Conservation (phyloP, 2,113 vertebrate species). For the Pterocles burchelli region DNA sequence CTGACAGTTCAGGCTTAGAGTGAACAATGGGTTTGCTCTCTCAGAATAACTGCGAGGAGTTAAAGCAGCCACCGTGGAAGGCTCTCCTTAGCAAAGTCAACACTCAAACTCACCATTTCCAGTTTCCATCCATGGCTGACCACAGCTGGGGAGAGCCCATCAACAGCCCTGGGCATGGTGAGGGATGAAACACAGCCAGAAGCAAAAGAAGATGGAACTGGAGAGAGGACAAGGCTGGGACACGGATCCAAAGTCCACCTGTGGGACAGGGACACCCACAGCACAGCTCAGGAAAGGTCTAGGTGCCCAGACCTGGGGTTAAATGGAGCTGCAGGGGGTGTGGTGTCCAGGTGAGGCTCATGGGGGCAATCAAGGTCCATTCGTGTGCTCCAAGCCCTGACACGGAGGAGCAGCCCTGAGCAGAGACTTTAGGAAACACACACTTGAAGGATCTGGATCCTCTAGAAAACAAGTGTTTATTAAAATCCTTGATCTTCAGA, state of each 20-base stretch:
- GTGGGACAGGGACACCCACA: fast-evolving
- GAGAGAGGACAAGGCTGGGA: no score
- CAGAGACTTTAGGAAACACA: not conserved
- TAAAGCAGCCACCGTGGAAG: fast-evolving
- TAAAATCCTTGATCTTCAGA: not conserved
- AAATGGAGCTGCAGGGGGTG: not conserved
- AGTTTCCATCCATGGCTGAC: not conserved
- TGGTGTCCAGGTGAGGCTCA: not conserved
- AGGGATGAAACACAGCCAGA: not conserved
- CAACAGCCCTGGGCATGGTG: not conserved
- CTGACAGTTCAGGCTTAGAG: not conserved
- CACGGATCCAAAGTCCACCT: not conserved
- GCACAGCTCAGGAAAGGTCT: not conserved
- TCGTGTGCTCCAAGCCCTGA: no score
- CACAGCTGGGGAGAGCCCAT: not conserved
- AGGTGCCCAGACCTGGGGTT: not conserved
- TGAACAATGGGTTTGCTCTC: not conserved
- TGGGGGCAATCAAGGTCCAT: not conserved
- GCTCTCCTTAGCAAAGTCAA: not conserved
- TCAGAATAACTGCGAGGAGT: not conserved
- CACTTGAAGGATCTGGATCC: not conserved
- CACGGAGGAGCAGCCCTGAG: not conserved
- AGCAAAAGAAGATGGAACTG: not conserved
- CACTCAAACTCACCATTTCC: not conserved
- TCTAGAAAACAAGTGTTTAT: not conserved